phyloP scores from a whole-genome alignment of 2,888 invertebrate species.

The Rhopalosiphum nymphaeae region DNA sequence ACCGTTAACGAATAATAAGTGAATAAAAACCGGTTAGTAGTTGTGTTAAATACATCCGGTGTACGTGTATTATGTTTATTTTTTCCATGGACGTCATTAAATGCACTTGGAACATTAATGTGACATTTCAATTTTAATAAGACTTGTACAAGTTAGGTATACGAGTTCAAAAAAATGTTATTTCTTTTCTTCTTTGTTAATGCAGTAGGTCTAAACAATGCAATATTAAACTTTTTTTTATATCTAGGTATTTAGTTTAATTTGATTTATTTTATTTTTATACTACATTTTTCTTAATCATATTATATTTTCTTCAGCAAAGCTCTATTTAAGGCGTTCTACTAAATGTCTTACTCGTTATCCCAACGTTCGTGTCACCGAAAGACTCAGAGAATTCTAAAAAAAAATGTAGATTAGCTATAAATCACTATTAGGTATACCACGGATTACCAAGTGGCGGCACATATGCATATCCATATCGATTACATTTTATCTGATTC shows the following conservation, averaged over 20 bases:
- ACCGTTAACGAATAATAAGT: constrained; percentile 57
- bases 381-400: not conserved
- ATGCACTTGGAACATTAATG: not conserved
- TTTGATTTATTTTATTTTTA: not conserved
- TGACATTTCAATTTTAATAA: constrained; percentile 15
- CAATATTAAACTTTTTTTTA: not conserved
- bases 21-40: constrained; percentile 59
- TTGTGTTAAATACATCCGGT: constrained; percentile 58
- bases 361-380: not conserved
- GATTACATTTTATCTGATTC: not conserved
- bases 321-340: not conserved
- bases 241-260: not conserved
- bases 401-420: not conserved
- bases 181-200: not conserved
- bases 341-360: not conserved
- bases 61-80: constrained; percentile 32
- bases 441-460: not conserved
- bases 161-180: not conserved
- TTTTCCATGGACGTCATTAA: constrained; percentile 47
- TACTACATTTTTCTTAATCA: not conserved
- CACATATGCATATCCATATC: no score
- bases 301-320: not conserved
- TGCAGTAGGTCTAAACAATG: not conserved
- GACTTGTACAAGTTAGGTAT: not conserved
- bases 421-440: not conserved